Evolutionary conservation across 2,113 vertebrate species (phyloP).

Genomic region (Thinocorus orbignyianus): DNA sequence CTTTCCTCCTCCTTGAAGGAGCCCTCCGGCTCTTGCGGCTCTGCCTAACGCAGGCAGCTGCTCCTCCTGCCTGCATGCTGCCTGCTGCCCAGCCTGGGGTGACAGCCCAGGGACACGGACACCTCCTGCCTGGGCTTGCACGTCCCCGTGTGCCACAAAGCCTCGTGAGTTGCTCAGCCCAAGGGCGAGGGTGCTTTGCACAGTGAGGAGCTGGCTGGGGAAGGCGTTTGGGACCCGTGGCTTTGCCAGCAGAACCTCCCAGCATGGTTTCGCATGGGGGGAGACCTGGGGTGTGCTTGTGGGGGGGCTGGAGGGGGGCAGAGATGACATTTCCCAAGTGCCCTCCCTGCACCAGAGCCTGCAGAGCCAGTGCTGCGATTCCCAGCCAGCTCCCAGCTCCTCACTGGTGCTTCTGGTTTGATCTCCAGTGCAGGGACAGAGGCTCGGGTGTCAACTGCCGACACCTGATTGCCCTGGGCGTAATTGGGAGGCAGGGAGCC

Average conservation of each 20-base stretch:
- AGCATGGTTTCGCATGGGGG: neutral
- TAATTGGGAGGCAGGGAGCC: neutral
- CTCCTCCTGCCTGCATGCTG: neutral
- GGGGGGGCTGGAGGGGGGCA: neutral
- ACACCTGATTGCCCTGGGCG: fast-evolving
- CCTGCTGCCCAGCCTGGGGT: neutral
- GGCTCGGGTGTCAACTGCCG: neutral
- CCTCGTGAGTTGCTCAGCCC: neutral
- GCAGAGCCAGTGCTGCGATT: fast-evolving
- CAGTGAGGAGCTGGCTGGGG: neutral
- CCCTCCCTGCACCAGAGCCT: fast-evolving
- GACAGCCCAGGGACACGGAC: neutral
- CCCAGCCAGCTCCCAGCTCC: neutral
- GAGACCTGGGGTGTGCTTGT: neutral
- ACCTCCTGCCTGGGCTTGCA: neutral
- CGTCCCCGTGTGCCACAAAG: fast-evolving
- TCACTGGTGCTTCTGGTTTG: neutral
- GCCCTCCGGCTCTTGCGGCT: fast-evolving
- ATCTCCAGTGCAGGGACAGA: neutral
- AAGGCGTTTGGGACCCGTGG: fast-evolving
- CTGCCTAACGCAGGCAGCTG: neutral
- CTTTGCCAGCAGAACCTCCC: neutral
- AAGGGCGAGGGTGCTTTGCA: neutral
- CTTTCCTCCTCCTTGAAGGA: neutral
- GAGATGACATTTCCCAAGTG: neutral